Conservation (phyloP, 2,797 vertebrate species). For the Gephyroberyx darwinii region DNA sequence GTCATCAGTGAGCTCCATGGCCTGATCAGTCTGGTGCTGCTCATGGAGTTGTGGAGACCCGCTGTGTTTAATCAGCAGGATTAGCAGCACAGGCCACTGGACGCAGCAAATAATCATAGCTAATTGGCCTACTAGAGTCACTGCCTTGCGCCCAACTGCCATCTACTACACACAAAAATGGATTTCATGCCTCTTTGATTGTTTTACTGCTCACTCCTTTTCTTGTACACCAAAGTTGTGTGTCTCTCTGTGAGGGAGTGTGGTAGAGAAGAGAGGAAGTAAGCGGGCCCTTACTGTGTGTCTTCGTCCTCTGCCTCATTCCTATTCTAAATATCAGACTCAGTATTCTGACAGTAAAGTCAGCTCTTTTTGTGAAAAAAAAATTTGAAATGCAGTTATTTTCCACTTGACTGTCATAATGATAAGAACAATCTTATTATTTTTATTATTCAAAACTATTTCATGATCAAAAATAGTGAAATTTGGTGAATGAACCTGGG, state of each 20-base stretch:
- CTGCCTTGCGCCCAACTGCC: slow-evolving; percentile 67
- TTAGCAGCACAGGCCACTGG: slow-evolving; percentile 74
- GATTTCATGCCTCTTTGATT: slow-evolving; percentile 68
- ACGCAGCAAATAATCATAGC: slow-evolving; percentile 71
- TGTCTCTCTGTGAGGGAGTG: slow-evolving; percentile 11
- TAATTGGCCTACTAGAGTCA: slow-evolving; percentile 78
- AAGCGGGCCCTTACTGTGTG: background rate
- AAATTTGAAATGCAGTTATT: slow-evolving; percentile 64
- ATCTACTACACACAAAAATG: slow-evolving; percentile 69
- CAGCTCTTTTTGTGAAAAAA: slow-evolving; percentile 48
- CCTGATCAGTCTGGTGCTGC: slow-evolving; percentile 60
- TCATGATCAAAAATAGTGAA: slow-evolving; percentile 59
- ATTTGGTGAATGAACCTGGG: slow-evolving; percentile 35
- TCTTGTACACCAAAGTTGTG: slow-evolving; percentile 5
- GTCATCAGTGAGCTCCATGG: slow-evolving; percentile 60
- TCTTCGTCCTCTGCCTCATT: slow-evolving; percentile 24
- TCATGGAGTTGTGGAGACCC: slow-evolving; percentile 56
- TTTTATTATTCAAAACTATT: slow-evolving; percentile 71
- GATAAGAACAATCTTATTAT: slow-evolving; percentile 56
- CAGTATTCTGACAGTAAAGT: slow-evolving; percentile 50
- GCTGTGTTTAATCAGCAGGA: slow-evolving; percentile 73
- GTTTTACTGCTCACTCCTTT: slow-evolving; percentile 51
- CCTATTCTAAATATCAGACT: slow-evolving; percentile 43
- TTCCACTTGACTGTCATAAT: slow-evolving; percentile 57
- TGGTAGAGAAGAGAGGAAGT: background rate